A percentile compares a stretch with the other conserved stretches of the same genome.
These are phyloP conservation scores for Chaetodon auriga DNA, from an alignment of 2,113 vertebrate species.

Conservation along the genomic window DNA sequence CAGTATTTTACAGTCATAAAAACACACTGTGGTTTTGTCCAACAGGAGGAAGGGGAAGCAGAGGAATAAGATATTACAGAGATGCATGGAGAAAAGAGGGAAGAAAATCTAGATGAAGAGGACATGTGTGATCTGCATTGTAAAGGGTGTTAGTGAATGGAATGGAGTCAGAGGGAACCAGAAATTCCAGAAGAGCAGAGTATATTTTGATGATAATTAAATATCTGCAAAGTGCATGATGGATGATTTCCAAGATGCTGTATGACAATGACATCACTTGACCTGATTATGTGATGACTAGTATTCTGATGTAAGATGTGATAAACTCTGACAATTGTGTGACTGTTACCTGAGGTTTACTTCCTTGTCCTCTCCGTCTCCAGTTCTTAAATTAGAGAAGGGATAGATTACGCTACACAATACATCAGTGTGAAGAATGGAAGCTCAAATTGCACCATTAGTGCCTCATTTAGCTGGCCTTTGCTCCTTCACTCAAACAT, in stretches of 20 bases:
- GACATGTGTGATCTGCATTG: not conserved
- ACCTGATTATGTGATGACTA: not conserved
- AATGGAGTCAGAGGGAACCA: not conserved
- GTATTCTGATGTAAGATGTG: not conserved
- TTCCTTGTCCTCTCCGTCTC: conserved; percentile 16
- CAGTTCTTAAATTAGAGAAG: conserved; percentile 28
- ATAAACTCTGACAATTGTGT: not conserved
- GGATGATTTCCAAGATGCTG: too few relatives aligned
- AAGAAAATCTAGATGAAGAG: not conserved
- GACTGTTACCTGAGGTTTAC: conserved; percentile 9
- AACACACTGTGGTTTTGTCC: conserved; percentile 8
- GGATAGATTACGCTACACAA: conserved; percentile 27
- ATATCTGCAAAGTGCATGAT: not conserved
- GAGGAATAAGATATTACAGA: not conserved
- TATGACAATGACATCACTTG: not conserved
- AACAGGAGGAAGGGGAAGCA: not conserved
- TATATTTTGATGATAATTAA: too few relatives aligned
- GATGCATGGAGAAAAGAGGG: not conserved
- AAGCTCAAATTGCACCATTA: conserved; percentile 21
- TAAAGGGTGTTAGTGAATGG: not conserved
- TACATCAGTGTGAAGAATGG: conserved; percentile 17
- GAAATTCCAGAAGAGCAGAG: not conserved
- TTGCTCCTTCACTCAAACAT: not conserved
- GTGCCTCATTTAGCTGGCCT: conserved; percentile 3
- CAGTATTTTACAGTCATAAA: conserved; percentile 56